Base-by-base conservation (phyloP, 1,140 invertebrate species). In the Rhagoletis pomonella region DNA sequence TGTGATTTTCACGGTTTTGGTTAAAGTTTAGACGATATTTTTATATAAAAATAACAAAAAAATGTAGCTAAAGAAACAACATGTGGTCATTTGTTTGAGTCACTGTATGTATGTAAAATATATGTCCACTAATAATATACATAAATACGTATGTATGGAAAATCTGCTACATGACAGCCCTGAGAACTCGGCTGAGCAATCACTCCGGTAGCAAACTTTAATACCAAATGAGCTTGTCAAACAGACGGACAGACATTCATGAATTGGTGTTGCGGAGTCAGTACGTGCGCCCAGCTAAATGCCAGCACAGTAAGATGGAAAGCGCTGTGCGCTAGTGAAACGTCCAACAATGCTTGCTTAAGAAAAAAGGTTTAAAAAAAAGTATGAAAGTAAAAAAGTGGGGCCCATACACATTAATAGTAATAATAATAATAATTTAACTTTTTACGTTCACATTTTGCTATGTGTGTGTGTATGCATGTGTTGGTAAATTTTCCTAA, bases 361-460 rank as follows among this genome's bases (percentile, higher is more conserved):
- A 81, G 73, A 81, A 81, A 14, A 81, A 81, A 29, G 47, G 17
- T 81, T 47, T n/a, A 17, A 73, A 81, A 81, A 81, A n/a, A 81
- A 73, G 9, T 73, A 44, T 17, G 60, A 81, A 55, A 62, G 55
- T 81, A 81, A 55, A n/a, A 62, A 81, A 81, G 47, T 9, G 7
- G 1, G 73, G n/a, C 47, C n/a, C 55, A 81, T n/a, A 17, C n/a
- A 81, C n/a, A n/a, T 17, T 81, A 55, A 81, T 73, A 73, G 3
- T 67, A 67, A 39, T 42, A 67, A 67, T 47, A 44, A 44, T 73
- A 73, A 73, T 69, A 69, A 44, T 58, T 81, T 58, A 7, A 81
- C 47, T 81, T 55, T 81, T 67, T 81, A 50, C 50, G 44, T 81
- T 81, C 73, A 81, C 44, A 58, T 55, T 81, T 81, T 55, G 73